phyloP scores from a whole-genome alignment of 2,888 invertebrate species.

The Euclidia mi region DNA sequence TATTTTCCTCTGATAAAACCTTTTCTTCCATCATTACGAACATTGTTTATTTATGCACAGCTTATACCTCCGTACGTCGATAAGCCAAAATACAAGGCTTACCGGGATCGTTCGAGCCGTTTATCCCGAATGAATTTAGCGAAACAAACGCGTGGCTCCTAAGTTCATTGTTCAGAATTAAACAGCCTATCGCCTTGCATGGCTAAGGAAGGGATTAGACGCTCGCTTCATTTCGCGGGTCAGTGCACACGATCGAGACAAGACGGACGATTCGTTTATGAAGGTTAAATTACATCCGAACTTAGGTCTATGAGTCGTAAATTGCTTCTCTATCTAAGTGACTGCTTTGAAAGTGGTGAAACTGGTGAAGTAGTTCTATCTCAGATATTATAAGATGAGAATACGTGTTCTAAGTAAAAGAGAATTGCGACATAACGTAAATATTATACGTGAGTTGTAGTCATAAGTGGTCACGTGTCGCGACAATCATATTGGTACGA shows the following conservation, averaged over 20 bases:
- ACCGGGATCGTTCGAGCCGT: too few relatives aligned
- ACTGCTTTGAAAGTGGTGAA: too few relatives aligned
- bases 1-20: not conserved
- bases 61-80: conserved; percentile 46
- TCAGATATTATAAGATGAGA: too few relatives aligned
- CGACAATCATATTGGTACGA: too few relatives aligned
- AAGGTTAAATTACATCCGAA: conserved; percentile 51
- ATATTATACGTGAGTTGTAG: too few relatives aligned
- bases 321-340: conserved; percentile 3
- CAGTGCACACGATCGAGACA: conserved; percentile 60
- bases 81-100: too few relatives aligned
- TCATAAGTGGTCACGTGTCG: too few relatives aligned
- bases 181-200: conserved; percentile 73
- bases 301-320: conserved; percentile 22
- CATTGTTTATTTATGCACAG: conserved; percentile 24
- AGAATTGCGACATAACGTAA: too few relatives aligned
- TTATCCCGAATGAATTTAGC: too few relatives aligned
- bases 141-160: conserved; percentile 45
- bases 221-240: conserved; percentile 76
- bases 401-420: too few relatives aligned
- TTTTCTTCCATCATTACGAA: not conserved
- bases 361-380: too few relatives aligned
- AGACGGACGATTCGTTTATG: conserved; percentile 56
- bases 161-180: conserved; percentile 67
- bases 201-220: conserved; percentile 68